These are phyloP conservation scores for Cossypha heuglini DNA, from an alignment of 2,797 vertebrate genomes.

Conservation along the genomic window DNA sequence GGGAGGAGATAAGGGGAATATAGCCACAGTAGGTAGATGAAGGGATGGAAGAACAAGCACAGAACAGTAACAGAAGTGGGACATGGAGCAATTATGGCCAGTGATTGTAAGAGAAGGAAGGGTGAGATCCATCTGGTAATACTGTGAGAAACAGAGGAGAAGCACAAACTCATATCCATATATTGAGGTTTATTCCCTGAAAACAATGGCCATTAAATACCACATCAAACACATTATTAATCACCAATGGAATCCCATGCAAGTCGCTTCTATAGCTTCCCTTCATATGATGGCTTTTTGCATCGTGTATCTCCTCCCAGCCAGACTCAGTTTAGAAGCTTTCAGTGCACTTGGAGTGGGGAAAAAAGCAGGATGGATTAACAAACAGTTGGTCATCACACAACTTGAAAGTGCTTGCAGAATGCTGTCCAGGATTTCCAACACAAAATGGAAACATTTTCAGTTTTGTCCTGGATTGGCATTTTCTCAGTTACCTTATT, in stretches of 20 bases:
- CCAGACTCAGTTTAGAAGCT: background rate
- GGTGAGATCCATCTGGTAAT: background rate
- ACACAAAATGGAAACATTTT: background rate
- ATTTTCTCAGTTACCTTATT: background rate
- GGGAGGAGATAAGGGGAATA: accelerated
- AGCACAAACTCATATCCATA: background rate
- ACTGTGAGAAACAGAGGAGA: background rate
- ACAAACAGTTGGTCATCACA: background rate
- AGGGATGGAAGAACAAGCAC: background rate
- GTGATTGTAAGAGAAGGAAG: background rate
- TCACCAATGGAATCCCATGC: background rate
- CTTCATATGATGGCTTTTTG: accelerated
- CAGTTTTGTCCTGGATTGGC: background rate
- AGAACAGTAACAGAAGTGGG: background rate
- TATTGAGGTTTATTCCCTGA: background rate
- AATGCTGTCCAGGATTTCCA: background rate
- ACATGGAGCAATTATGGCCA: background rate
- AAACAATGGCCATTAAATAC: background rate
- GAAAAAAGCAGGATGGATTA: background rate
- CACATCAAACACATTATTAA: background rate
- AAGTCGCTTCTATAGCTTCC: background rate
- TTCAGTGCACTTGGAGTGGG: background rate
- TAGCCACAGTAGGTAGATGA: background rate
- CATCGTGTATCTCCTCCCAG: background rate
- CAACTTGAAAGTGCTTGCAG: background rate